Conservation (phyloP, 2,888 invertebrate genomes). For the Rotaria socialis region DNA sequence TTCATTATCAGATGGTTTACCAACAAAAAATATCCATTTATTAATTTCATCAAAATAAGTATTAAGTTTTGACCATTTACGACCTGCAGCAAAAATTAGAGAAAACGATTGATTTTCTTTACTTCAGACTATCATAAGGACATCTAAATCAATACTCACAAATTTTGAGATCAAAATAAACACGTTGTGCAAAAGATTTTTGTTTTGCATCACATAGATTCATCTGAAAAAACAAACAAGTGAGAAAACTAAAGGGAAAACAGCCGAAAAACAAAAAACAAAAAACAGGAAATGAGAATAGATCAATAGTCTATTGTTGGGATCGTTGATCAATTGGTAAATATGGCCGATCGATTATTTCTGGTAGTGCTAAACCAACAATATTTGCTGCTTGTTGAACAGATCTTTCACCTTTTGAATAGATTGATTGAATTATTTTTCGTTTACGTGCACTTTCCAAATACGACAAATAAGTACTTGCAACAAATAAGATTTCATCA, state of each 20-base stretch:
- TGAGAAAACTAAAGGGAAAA: neutral
- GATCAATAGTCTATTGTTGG: neutral
- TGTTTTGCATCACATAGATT: slow-evolving; percentile 19
- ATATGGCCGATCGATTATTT: slow-evolving; percentile 42
- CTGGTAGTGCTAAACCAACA: slow-evolving; percentile 43
- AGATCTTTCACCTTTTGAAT: slow-evolving; percentile 42
- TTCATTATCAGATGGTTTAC: neutral
- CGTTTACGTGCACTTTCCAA: slow-evolving; percentile 33
- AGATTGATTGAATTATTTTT: slow-evolving; percentile 32
- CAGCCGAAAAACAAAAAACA: neutral
- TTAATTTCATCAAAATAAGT: neutral
- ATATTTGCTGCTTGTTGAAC: slow-evolving; percentile 44
- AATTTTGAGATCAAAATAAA: slow-evolving; percentile 16
- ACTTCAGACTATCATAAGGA: neutral
- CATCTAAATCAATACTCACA: neutral
- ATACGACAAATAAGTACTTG: slow-evolving; percentile 37
- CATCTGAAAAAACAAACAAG: neutral
- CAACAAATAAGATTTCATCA: slow-evolving; percentile 42
- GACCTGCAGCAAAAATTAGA: neutral
- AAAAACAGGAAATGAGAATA: neutral
- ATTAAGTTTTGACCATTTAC: neutral
- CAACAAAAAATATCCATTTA: slow-evolving; percentile 33
- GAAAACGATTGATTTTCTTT: neutral
- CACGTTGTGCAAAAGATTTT: slow-evolving; percentile 11
- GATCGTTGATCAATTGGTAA: slow-evolving; percentile 13